Evolutionary conservation across 2,888 invertebrate genomes (phyloP), one percentile per base, ranked within the genome.

Genomic region (Lithophane leautieri): DNA sequence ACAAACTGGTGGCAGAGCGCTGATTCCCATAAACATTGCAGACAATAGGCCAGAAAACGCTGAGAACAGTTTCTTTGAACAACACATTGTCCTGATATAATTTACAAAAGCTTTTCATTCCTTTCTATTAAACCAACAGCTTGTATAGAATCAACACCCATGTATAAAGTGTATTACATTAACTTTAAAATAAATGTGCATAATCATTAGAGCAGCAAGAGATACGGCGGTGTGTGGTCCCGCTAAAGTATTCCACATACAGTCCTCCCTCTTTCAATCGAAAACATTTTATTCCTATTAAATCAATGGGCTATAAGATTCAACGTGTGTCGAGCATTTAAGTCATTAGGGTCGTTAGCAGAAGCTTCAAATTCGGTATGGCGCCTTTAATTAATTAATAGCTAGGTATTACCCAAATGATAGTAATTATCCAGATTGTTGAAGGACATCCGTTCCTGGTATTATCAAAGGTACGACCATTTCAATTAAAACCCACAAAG

Each of bases 141-240:
- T 52, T 83, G 79, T 80, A 81, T 73, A 82, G 70, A 81, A 87
- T 89, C 90, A 89, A 90, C 87, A 88, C 86, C 76, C 79, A 89
- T 88, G 87, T 88, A 82, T 86, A 86, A 83, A 88, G 76, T 84
- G 88, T 86, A 82, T 83, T 82, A 93, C 92, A 92, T 92, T 91
- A 90, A 90, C 90, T 91, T 92, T 92, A 89, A 94, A 95, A 95
- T 94, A 94, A 95, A 96, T 95, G 95, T 95, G 95, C 96, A 95
- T 96, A 94, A 94, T 95, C 95, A 96, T 96, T 96, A 96, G 88
- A 92, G 91, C 89, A 93, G 94, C 94, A 92, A 92, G 92, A 94
- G 91, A 91, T 89, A 90, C 92, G 89, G 89, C 89, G 90, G 92
- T 95, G 96, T 96, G 96, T 96, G 96, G 96, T 96, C 96, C 90